Conservation (phyloP, 2,888 invertebrate genomes). For the Dendrolimus pini region DNA sequence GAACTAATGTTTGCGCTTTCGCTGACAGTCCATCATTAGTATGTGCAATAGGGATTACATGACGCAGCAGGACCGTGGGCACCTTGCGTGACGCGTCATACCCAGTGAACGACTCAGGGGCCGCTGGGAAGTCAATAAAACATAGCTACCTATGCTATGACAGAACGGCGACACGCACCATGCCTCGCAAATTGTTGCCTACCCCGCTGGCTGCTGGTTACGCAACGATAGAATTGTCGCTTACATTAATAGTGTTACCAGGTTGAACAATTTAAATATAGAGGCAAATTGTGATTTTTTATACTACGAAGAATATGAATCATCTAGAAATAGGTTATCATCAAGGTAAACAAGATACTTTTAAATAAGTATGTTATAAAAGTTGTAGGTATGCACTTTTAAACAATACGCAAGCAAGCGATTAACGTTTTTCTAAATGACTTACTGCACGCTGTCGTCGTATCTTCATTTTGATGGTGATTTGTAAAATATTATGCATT, state of each 20-base stretch:
- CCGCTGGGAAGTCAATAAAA: constrained; percentile 33
- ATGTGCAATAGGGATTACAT: background rate
- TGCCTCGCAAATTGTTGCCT: constrained; percentile 57
- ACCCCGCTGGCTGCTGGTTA: constrained; percentile 35
- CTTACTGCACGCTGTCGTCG: too few relatives aligned
- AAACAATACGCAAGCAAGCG: too few relatives aligned
- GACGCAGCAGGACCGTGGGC: constrained; percentile 16
- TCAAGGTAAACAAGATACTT: too few relatives aligned
- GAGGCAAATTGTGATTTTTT: too few relatives aligned
- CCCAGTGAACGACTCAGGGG: constrained; percentile 11
- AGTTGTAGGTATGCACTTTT: too few relatives aligned
- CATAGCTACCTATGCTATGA: constrained; percentile 20
- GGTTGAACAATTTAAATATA: too few relatives aligned
- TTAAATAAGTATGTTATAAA: too few relatives aligned
- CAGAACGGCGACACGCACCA: constrained; percentile 58
- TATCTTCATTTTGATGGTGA: too few relatives aligned
- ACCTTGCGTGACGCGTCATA: constrained; percentile 38
- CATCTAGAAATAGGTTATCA: too few relatives aligned
- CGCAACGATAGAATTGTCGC: constrained; percentile 62
- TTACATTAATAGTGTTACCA: constrained; percentile 13
- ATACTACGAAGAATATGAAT: too few relatives aligned
- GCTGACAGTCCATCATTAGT: constrained; percentile 21
- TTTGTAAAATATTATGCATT: too few relatives aligned
- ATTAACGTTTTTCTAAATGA: too few relatives aligned
- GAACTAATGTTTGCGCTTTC: constrained; percentile 24